Percentiles rank a stretch among this genome's conserved stretches.
Evolutionary conservation across 2,113 vertebrate species (phyloP).

Genomic region (Lagopus muta): DNA sequence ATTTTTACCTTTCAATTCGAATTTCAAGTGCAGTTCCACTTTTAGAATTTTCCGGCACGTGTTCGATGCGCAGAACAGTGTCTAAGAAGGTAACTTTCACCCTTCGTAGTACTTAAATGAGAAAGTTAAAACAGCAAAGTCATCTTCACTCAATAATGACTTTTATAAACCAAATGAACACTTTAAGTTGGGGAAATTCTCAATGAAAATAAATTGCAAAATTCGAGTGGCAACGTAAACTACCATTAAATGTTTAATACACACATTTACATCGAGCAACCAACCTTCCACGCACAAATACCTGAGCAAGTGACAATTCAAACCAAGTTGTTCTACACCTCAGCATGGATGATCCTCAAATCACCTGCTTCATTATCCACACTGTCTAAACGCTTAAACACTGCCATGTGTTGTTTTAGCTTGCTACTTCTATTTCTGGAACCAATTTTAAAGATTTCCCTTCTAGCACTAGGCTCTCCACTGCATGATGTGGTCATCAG

Average conservation of each 20-base stretch:
- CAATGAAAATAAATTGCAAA: neutral
- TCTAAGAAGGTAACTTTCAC: constrained; percentile 96
- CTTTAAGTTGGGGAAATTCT: neutral
- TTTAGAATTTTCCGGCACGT: constrained; percentile 95
- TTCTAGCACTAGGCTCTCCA: neutral
- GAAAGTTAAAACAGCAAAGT: neutral
- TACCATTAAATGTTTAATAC: neutral
- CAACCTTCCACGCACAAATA: neutral
- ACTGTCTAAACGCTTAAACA: neutral
- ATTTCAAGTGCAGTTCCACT: constrained; percentile 95
- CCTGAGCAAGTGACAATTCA: neutral
- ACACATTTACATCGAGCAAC: neutral
- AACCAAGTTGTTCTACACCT: neutral
- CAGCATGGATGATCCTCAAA: neutral
- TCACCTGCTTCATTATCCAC: neutral
- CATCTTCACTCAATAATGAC: neutral
- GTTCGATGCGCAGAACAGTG: constrained; percentile 93
- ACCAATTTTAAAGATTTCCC: neutral
- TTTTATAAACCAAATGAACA: neutral
- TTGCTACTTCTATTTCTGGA: neutral
- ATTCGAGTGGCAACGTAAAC: neutral
- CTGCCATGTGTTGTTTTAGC: fast-evolving
- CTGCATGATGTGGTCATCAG: fast-evolving
- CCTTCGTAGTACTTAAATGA: constrained; percentile 90
- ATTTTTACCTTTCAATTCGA: constrained; percentile 88